Evolutionary conservation across 2,113 vertebrate genomes (phyloP), one percentile per base, ranked within the genome.

Genomic region (Crotophaga sulcirostris): DNA sequence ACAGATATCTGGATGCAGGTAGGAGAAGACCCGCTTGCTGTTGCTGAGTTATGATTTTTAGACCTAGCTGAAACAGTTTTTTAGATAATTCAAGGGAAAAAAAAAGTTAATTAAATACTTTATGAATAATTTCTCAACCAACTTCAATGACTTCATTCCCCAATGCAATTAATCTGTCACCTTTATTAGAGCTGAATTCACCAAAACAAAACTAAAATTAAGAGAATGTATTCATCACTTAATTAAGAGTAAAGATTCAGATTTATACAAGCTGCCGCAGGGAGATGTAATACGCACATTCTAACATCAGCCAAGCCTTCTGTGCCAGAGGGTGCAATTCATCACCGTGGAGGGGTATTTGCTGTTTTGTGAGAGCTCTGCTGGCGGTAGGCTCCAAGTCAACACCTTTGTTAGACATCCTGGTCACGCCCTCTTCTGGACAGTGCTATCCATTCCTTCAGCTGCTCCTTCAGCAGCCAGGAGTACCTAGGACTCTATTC

Each of bases 151-250:
- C 72, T 90, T 93, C 33, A 95, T 84, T 84, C 26, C 34, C 24
- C 24, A 54, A 29, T 33, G 58, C 38, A 95, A 75, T 87, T 90
- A 87, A 84, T 73, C 86, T 92, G 66, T 44, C 68, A 72, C 64
- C 79, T 90, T 92, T 82, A 90, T 89, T 60, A 87, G 68, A 92
- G 15, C 11, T 85, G 70, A 90, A 87, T 69, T 89, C n/a, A 86
- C n/a, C 28, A 77, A 83, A 95, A 88, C 64, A 94, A 89, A 92
- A 90, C n/a, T 89, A 84, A 92, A 93, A 78, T 16, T 16, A 94
- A 84, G 73, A 16, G 29, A 94, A 84, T 56, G 26, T 56, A 72
- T 74, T 75, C 13, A 92, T 60, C 42, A 81, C 63, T 86, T 72
- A 66, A 74, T 75, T 81, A 56, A 56, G 87, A 86, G 51, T 92